phyloP scores from a whole-genome alignment of 2,113 vertebrate genomes.

The Xenopus tropicalis region UCB_Xtro_10.0 CM004444.2:117623001-117623500 shows the following conservation, averaged over 20 bases:
- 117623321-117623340: no score
- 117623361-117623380: no score
- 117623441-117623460: no score
- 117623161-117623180: conserved; percentile 10
- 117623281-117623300: conserved; percentile 16
- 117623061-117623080: conserved; percentile 8
- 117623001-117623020: conserved; percentile 29
- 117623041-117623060: conserved; percentile 16
- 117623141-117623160: conserved; percentile 1
- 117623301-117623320: conserved; percentile 10
- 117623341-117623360: no score
- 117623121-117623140: conserved; percentile 15
- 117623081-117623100: not conserved
- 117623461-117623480: no score
- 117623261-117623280: conserved; percentile 10
- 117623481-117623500: no score
- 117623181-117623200: conserved; percentile 21
- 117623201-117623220: conserved; percentile 32
- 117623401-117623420: no score
- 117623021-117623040: conserved; percentile 18
- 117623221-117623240: conserved; percentile 21
- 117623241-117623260: conserved; percentile 31
- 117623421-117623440: no score
- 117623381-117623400: no score
- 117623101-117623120: conserved; percentile 13